Evolutionary conservation across 2,888 invertebrate genomes (phyloP).

Genomic region (Hydraecia micacea): DNA sequence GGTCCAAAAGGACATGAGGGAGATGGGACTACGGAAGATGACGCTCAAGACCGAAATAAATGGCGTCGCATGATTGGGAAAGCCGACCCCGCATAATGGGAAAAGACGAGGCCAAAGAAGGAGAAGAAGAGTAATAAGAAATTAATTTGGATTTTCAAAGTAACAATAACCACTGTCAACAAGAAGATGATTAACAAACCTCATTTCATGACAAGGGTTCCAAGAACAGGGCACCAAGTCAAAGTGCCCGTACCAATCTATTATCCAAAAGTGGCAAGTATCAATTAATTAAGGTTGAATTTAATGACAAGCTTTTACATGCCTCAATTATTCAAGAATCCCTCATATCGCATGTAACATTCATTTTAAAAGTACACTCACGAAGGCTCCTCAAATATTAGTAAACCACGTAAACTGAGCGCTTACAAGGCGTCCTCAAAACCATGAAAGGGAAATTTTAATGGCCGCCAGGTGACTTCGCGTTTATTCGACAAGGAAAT

Average conservation of each 20-base stretch:
- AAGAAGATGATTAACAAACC: not conserved
- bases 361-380: slow-evolving; percentile 34
- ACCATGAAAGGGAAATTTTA: slow-evolving; percentile 73
- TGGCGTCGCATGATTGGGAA: too few relatives aligned
- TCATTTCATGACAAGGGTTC: not conserved
- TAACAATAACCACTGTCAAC: not conserved
- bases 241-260: not conserved
- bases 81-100: too few relatives aligned
- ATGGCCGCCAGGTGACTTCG: slow-evolving; percentile 70
- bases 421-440: slow-evolving; percentile 50
- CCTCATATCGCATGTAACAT: slow-evolving; percentile 18
- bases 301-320: slow-evolving; percentile 3
- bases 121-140: not conserved
- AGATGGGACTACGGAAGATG: too few relatives aligned
- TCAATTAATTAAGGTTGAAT: slow-evolving; percentile 4
- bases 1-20: too few relatives aligned
- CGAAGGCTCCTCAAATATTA: slow-evolving; percentile 35
- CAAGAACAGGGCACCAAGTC: not conserved
- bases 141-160: not conserved
- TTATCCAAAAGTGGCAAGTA: not conserved
- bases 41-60: too few relatives aligned
- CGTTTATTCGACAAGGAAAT: slow-evolving; percentile 65
- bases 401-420: slow-evolving; percentile 34
- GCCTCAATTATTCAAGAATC: slow-evolving; percentile 8
- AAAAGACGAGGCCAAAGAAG: too few relatives aligned